phyloP scores from a whole-genome alignment of 2,113 vertebrate species.

The Ellobius talpinus region DNA sequence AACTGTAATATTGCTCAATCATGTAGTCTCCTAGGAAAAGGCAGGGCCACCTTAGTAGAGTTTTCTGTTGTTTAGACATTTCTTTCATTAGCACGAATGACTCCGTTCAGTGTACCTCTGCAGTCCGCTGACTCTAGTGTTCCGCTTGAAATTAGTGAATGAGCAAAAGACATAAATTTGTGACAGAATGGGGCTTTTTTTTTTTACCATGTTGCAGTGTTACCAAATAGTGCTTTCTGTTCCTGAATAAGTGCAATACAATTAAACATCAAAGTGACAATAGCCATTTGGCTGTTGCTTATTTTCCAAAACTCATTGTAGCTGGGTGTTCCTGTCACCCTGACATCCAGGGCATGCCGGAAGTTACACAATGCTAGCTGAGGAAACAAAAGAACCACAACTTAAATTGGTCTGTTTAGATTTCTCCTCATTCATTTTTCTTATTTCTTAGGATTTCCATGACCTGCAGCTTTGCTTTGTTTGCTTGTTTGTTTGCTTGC shows the following conservation, averaged over 20 bases:
- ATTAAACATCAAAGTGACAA: slow-evolving; percentile 70
- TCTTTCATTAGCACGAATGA: background rate
- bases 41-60: background rate
- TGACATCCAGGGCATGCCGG: background rate
- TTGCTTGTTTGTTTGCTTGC: background rate
- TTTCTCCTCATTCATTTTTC: background rate
- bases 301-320: slow-evolving; percentile 52
- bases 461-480: background rate
- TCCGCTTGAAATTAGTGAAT: slow-evolving; percentile 50
- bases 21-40: background rate
- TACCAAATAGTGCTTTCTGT: slow-evolving; percentile 72
- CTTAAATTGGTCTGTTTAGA: slow-evolving; percentile 56
- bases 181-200: slow-evolving; percentile 24
- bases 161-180: slow-evolving; percentile 19
- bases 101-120: background rate
- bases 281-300: slow-evolving; percentile 66
- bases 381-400: slow-evolving; percentile 58
- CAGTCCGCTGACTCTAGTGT: slow-evolving; percentile 2
- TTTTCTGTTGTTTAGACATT: background rate
- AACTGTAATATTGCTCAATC: background rate
- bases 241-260: slow-evolving; percentile 60
- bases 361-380: slow-evolving; percentile 54
- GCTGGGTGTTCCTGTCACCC: slow-evolving; percentile 70
- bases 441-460: slow-evolving; percentile 37
- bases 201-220: slow-evolving; percentile 42